These are phyloP conservation scores for Dryocosmus kuriphilus DNA, from an alignment of 2,888 invertebrate genomes.

Conservation along the genomic window DNA sequence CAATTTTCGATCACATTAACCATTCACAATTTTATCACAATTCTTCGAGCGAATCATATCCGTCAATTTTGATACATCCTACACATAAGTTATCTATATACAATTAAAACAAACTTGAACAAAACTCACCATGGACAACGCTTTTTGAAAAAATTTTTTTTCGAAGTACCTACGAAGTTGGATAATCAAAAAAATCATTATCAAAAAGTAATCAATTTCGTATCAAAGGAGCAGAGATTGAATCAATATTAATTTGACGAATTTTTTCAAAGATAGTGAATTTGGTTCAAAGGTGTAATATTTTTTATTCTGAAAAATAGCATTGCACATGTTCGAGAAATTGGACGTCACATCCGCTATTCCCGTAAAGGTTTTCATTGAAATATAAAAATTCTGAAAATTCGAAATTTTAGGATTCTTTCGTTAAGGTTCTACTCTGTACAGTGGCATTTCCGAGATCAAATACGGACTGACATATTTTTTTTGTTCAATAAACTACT, in stretches of 20 bases:
- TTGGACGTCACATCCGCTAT: too few species aligned
- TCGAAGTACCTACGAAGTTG: not conserved
- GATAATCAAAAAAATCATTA: not conserved
- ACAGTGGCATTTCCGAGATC: too few species aligned
- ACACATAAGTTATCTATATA: constrained; percentile 36
- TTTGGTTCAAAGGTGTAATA: constrained; percentile 48
- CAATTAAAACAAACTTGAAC: constrained; percentile 37
- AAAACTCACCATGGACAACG: constrained; percentile 16
- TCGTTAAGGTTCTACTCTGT: too few species aligned
- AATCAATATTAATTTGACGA: not conserved
- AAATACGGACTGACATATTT: too few species aligned
- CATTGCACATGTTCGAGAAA: too few species aligned
- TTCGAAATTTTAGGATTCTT: too few species aligned
- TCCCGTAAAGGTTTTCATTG: too few species aligned
- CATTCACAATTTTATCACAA: constrained; percentile 21
- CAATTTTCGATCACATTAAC: not conserved
- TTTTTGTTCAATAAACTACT: too few species aligned
- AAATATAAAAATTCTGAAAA: too few species aligned
- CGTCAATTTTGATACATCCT: constrained; percentile 25
- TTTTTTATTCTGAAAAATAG: too few species aligned
- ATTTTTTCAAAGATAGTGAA: constrained; percentile 12
- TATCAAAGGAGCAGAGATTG: not conserved
- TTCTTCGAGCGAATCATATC: not conserved
- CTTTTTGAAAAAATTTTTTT: not conserved
- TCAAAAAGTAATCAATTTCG: not conserved